A percentile compares a stretch with the other conserved stretches of the same genome.
phyloP scores from a whole-genome alignment of 2,888 invertebrate species.

The Neoscelio sp. region DNA sequence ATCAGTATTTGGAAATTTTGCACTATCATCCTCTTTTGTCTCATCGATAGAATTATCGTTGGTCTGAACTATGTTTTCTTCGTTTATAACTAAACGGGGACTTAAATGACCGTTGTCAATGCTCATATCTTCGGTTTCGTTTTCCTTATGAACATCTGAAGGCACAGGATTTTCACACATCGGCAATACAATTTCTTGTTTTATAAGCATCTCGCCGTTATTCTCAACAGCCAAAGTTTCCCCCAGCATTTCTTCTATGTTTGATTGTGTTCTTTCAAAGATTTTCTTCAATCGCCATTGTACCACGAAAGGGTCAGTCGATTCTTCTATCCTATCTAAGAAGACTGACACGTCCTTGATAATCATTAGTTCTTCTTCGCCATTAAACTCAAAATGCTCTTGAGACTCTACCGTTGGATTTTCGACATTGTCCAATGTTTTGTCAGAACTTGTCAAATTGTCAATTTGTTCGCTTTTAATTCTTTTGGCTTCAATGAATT shows the following conservation, averaged over 20 bases:
- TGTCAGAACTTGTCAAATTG: too few species aligned
- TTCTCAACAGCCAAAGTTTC: not conserved
- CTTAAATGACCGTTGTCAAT: slow-evolving; percentile 1
- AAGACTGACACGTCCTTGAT: slow-evolving; percentile 25
- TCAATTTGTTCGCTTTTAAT: too few species aligned
- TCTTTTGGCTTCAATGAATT: too few species aligned
- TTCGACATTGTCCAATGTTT: too few species aligned
- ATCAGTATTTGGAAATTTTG: too few species aligned
- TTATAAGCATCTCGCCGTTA: not conserved
- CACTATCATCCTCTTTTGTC: too few species aligned
- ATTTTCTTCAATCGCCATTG: slow-evolving; percentile 56
- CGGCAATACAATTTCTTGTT: not conserved
- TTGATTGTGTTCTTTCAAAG: not conserved
- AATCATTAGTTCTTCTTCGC: not conserved
- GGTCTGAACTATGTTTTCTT: slow-evolving; percentile 14
- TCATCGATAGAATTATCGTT: too few species aligned
- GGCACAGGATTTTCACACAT: slow-evolving; percentile 1
- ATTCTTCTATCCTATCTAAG: slow-evolving; percentile 58
- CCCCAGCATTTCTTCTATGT: not conserved
- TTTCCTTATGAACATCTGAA: not conserved
- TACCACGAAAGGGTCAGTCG: slow-evolving; percentile 48
- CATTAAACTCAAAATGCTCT: too few species aligned
- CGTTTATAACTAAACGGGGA: slow-evolving; percentile 38
- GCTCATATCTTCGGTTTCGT: not conserved
- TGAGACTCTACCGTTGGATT: too few species aligned